These are phyloP conservation scores for Lasioglossum calceatum DNA, from an alignment of 2,888 invertebrate genomes.

Conservation along the genomic window DNA sequence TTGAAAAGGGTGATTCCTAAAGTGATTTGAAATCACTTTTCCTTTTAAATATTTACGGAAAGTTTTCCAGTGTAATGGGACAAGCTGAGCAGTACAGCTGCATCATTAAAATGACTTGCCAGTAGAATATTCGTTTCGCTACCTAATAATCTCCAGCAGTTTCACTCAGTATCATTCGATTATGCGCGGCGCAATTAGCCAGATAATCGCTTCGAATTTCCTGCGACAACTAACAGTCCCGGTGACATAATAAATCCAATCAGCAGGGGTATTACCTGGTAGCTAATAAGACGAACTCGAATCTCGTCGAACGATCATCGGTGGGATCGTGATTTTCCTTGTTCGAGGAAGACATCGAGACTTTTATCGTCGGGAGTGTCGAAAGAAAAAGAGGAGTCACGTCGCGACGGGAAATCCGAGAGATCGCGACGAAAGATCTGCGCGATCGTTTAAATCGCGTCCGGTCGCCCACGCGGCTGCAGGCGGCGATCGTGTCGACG, in stretches of 20 bases:
- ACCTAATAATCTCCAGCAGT: neutral
- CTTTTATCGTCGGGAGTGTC: neutral
- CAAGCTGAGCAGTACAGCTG: neutral
- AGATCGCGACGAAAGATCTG: conserved; percentile 59
- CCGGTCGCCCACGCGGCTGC: conserved; percentile 80
- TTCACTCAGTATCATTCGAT: neutral
- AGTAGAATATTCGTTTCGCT: neutral
- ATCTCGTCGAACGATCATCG: neutral
- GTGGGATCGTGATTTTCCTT: neutral
- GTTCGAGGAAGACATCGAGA: neutral
- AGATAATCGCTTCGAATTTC: neutral
- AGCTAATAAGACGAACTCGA: neutral
- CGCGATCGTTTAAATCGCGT: conserved; percentile 75
- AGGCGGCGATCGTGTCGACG: conserved; percentile 40
- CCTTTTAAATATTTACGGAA: neutral
- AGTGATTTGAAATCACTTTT: too few species aligned
- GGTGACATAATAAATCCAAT: conserved; percentile 2
- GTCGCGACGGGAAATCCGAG: conserved; percentile 40
- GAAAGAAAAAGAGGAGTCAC: conserved; percentile 7
- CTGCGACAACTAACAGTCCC: neutral
- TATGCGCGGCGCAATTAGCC: neutral
- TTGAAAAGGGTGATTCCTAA: too few species aligned
- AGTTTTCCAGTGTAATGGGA: neutral
- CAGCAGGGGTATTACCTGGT: neutral
- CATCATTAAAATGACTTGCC: neutral